phyloP scores from a whole-genome alignment of 2,797 vertebrate genomes.

The Clarias laeviceps region DNA sequence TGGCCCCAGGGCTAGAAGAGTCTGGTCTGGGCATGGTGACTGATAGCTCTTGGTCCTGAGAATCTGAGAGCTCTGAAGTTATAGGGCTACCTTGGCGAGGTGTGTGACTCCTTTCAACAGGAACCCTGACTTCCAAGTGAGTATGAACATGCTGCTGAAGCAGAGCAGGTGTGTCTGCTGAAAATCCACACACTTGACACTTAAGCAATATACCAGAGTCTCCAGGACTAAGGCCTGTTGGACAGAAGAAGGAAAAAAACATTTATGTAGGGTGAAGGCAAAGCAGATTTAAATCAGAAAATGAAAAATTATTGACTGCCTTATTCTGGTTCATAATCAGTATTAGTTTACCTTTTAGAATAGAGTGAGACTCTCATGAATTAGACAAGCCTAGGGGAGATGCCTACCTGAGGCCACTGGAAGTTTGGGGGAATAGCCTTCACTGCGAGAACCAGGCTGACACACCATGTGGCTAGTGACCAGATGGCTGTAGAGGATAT shows the following conservation, averaged over 20 bases:
- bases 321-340: neutral
- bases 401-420: slow-evolving; percentile 77
- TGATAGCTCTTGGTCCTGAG: slow-evolving; percentile 66
- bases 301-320: neutral
- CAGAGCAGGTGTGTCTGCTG: slow-evolving; percentile 78
- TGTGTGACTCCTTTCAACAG: slow-evolving; percentile 66
- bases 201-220: slow-evolving; percentile 79
- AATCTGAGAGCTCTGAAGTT: slow-evolving; percentile 56
- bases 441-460: slow-evolving; percentile 90
- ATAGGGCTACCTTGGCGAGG: slow-evolving; percentile 68
- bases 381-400: neutral
- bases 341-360: neutral
- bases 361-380: neutral
- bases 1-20: slow-evolving; percentile 74
- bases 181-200: slow-evolving; percentile 81
- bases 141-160: slow-evolving; percentile 86
- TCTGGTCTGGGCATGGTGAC: slow-evolving; percentile 69
- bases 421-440: slow-evolving; percentile 85
- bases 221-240: slow-evolving; percentile 77
- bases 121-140: slow-evolving; percentile 74
- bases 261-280: neutral
- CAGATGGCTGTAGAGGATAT: slow-evolving; percentile 96
- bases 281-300: neutral
- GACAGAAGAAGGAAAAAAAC: slow-evolving; percentile 7
- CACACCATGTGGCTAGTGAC: slow-evolving; percentile 97